phyloP scores from a whole-genome alignment of 2,888 invertebrate species.

The Noctuana brunneofusca region DNA sequence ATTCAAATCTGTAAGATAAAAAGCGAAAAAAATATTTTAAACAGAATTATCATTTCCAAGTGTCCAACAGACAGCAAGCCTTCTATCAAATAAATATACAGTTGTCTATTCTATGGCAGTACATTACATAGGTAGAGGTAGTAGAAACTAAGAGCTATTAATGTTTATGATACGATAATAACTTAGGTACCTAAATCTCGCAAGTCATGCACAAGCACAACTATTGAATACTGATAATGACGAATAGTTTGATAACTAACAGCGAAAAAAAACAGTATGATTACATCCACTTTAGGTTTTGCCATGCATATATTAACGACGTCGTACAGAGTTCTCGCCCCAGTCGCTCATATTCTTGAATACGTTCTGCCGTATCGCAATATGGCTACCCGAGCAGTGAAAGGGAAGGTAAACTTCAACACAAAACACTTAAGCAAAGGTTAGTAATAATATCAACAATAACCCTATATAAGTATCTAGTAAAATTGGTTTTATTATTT shows the following conservation, averaged over 20 bases:
- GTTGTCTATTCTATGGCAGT: too few species aligned
- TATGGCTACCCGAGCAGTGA: constrained; percentile 56
- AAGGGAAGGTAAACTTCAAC: constrained; percentile 60
- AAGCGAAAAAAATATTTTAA: too few species aligned
- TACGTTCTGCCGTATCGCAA: constrained; percentile 55
- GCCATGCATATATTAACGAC: constrained; percentile 45
- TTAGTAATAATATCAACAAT: constrained; percentile 46
- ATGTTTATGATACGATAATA: not conserved
- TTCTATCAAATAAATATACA: too few species aligned
- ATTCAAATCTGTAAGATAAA: too few species aligned
- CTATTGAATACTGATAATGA: not conserved
- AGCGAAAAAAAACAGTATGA: constrained; percentile 39
- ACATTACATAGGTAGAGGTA: too few species aligned
- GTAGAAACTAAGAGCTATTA: too few species aligned
- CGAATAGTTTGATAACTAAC: not conserved
- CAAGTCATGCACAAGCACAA: not conserved
- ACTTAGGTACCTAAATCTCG: not conserved
- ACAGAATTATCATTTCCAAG: too few species aligned
- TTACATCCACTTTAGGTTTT: constrained; percentile 46
- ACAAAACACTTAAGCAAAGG: constrained; percentile 69
- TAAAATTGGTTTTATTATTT: too few species aligned
- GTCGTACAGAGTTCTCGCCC: constrained; percentile 48
- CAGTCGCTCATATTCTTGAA: constrained; percentile 54
- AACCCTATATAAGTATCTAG: too few species aligned
- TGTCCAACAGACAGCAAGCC: too few species aligned